phyloP scores from a whole-genome alignment of 2,888 invertebrate genomes.

The Brassicogethes aeneus region DNA sequence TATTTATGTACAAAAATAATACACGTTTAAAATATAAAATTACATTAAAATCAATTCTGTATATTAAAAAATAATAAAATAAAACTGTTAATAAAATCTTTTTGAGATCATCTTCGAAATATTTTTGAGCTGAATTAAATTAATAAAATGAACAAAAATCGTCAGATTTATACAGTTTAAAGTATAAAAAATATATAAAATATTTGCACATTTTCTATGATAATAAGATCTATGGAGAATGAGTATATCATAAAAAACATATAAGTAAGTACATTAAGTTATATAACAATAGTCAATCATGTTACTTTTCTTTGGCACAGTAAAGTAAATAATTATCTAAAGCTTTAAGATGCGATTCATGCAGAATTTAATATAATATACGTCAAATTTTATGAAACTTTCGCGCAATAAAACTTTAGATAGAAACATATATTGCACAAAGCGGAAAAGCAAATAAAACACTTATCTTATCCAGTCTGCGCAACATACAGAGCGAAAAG shows the following conservation, averaged over 20 bases:
- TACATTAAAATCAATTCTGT: slow-evolving; percentile 14
- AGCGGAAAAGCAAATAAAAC: no score
- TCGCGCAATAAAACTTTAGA: no score
- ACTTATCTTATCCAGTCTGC: no score
- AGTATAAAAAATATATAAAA: no score
- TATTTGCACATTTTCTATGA: neutral
- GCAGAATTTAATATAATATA: no score
- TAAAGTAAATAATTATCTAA: slow-evolving; percentile 9
- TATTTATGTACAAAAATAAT: slow-evolving; percentile 30
- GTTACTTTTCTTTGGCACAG: slow-evolving; percentile 29
- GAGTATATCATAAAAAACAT: neutral
- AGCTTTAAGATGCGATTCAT: no score
- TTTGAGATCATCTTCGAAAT: slow-evolving; percentile 12
- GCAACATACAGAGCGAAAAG: slow-evolving; percentile 9
- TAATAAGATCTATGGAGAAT: neutral
- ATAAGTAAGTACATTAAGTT: slow-evolving; percentile 15
- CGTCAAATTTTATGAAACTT: no score
- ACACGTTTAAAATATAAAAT: slow-evolving; percentile 22
- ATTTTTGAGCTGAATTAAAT: slow-evolving; percentile 11
- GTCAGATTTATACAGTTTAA: no score
- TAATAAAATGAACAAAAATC: neutral
- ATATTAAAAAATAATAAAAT: neutral
- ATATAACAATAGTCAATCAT: slow-evolving; percentile 13
- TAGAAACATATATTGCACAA: no score
- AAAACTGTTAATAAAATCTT: slow-evolving; percentile 6